Percentiles rank a stretch among this genome's conserved stretches.
These are phyloP conservation scores for Dysidea cf. avara DNA, from an alignment of 37 sponge, comb jelly and placozoan species.

Conservation along the genomic window DNA sequence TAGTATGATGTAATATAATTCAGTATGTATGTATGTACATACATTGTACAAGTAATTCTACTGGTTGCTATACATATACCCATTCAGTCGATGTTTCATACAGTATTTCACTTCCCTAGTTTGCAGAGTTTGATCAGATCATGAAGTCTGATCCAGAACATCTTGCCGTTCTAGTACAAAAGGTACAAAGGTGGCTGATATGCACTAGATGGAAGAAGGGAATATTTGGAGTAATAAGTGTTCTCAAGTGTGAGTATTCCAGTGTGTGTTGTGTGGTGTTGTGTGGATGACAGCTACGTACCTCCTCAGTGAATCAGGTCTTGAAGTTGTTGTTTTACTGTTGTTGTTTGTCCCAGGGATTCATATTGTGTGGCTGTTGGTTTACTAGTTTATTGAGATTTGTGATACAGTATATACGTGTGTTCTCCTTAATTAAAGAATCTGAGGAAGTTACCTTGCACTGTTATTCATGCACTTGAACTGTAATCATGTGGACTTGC, in stretches of 20 bases:
- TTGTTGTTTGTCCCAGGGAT: no score
- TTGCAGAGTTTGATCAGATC: constrained; percentile 97
- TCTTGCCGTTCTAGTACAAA: constrained; percentile 53
- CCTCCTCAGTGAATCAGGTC: background rate
- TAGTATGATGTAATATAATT: background rate
- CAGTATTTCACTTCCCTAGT: constrained; percentile 42
- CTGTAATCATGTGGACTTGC: no score
- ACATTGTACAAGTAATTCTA: background rate
- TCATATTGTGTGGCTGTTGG: no score
- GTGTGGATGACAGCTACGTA: background rate
- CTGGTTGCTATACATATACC: background rate
- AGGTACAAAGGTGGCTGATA: constrained; percentile 78
- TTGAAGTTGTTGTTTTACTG: no score
- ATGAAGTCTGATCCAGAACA: constrained; percentile 84
- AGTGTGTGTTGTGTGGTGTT: background rate
- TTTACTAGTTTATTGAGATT: no score
- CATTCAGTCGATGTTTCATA: background rate
- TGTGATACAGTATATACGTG: no score
- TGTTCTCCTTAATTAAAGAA: no score
- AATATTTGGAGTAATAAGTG: constrained; percentile 86
- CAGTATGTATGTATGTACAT: background rate
- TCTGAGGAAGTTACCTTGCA: no score
- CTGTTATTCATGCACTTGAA: no score
- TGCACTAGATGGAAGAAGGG: constrained; percentile 86
- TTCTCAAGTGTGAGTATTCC: constrained; percentile 77